Percentiles rank a stretch among this genome's conserved stretches.
These are phyloP conservation scores for Calidris pugnax DNA, from an alignment of 2,113 vertebrate genomes.

Conservation along the genomic window DNA sequence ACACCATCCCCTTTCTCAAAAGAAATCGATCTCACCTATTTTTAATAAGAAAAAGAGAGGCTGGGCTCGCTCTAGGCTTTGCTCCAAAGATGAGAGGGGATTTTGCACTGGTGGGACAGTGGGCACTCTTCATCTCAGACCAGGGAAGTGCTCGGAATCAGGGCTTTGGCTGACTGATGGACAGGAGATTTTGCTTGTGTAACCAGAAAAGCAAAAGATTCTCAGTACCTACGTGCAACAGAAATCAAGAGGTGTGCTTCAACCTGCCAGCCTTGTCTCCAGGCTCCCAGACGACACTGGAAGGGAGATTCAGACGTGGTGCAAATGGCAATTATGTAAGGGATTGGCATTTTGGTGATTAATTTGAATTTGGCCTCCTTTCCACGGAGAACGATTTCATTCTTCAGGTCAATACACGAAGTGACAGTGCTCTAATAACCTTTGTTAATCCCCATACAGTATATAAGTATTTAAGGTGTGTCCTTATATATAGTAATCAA, in stretches of 20 bases:
- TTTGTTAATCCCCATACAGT: neutral
- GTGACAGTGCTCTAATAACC: neutral
- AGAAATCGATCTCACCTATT: neutral
- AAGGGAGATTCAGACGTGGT: neutral
- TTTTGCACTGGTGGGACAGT: neutral
- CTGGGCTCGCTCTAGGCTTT: neutral
- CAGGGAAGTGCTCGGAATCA: neutral
- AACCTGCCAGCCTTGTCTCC: neutral
- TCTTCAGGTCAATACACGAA: neutral
- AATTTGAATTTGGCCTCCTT: neutral
- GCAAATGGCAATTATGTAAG: neutral
- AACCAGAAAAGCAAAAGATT: neutral
- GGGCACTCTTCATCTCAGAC: neutral
- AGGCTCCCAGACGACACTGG: neutral
- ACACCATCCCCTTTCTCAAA: fast-evolving
- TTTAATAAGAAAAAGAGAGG: neutral
- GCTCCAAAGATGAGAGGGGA: neutral
- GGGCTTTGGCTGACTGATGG: neutral
- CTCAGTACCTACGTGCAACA: neutral
- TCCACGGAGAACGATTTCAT: neutral
- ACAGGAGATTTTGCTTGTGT: neutral
- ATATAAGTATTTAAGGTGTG: neutral
- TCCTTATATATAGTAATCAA: neutral
- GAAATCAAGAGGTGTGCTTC: neutral
- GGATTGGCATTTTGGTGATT: neutral